phyloP scores from a whole-genome alignment of 2,888 invertebrate genomes.

The Nephrocerus scutellatus region DNA sequence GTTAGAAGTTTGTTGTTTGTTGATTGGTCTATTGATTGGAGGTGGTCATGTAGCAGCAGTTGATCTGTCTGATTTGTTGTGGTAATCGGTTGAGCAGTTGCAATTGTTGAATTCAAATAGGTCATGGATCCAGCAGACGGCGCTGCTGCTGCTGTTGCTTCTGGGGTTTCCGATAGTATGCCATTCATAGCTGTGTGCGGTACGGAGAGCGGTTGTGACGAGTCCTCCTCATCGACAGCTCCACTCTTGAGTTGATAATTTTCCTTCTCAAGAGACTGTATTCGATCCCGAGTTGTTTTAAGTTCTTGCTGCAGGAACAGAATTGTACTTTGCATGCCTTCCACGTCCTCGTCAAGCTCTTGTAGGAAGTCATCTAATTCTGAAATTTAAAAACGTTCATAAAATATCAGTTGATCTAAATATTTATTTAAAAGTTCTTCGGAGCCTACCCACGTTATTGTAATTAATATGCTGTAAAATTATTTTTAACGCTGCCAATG shows the following conservation, averaged over 20 bases:
- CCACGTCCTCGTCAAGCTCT: constrained; percentile 94
- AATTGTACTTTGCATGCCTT: constrained; percentile 97
- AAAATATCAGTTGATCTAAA: constrained; percentile 1
- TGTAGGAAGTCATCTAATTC: constrained; percentile 93
- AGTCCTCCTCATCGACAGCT: constrained; percentile 15
- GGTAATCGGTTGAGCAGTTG: constrained; percentile 15
- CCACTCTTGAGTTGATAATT: constrained; percentile 38
- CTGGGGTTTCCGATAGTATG: constrained; percentile 12
- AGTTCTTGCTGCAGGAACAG: constrained; percentile 89
- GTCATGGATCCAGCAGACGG: not conserved
- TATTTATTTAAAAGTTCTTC: no score
- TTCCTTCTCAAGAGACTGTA: constrained; percentile 59
- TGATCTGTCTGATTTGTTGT: constrained; percentile 14
- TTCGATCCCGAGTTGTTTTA: constrained; percentile 69
- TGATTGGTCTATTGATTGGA: constrained; percentile 13
- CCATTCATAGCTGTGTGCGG: constrained; percentile 13
- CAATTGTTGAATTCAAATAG: constrained; percentile 11
- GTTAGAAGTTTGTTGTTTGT: constrained; percentile 22
- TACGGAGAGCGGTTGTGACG: constrained; percentile 4
- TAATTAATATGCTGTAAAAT: no score
- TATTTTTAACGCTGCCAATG: no score
- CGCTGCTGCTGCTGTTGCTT: constrained; percentile 4
- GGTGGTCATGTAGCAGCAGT: constrained; percentile 18
- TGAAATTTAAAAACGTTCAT: constrained; percentile 34
- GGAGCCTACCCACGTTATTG: no score